Percentiles rank a stretch among this genome's conserved stretches.
Conservation (phyloP, 2,888 invertebrate genomes). For the Xanthostigma xanthostigma region DNA sequence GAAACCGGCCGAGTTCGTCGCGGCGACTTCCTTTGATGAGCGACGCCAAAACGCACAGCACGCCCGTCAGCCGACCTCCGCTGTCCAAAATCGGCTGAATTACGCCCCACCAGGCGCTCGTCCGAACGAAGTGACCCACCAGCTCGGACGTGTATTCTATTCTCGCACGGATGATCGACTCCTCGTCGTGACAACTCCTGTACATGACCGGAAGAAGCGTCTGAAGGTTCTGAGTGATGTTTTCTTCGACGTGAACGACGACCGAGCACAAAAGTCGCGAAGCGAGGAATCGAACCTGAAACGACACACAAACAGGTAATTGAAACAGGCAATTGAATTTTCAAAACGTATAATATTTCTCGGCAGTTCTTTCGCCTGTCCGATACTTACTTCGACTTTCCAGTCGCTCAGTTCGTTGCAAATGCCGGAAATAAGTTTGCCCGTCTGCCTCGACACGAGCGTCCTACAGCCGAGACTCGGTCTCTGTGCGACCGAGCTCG, state of each 20-base stretch:
- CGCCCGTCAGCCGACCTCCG: slow-evolving; percentile 31
- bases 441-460: slow-evolving; percentile 58
- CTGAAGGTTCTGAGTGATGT: slow-evolving; percentile 52
- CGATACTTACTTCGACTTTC: slow-evolving; percentile 39
- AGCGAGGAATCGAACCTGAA: slow-evolving; percentile 40
- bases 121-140: slow-evolving; percentile 60
- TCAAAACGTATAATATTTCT: neutral
- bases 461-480: slow-evolving; percentile 78
- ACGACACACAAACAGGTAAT: slow-evolving; percentile 27
- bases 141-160: slow-evolving; percentile 51
- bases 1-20: slow-evolving; percentile 29
- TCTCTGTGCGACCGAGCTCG: slow-evolving; percentile 44
- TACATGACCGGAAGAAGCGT: slow-evolving; percentile 41
- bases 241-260: slow-evolving; percentile 56
- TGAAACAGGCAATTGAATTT: no score
- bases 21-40: slow-evolving; percentile 42
- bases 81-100: slow-evolving; percentile 45
- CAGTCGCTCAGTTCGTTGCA: slow-evolving; percentile 60
- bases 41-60: slow-evolving; percentile 42
- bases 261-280: slow-evolving; percentile 60
- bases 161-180: slow-evolving; percentile 23
- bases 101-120: slow-evolving; percentile 50
- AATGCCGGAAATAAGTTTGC: slow-evolving; percentile 58
- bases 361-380: slow-evolving; percentile 5
- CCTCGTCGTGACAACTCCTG: slow-evolving; percentile 35